Evolutionary conservation across 2,888 invertebrate genomes (phyloP), one percentile per base, ranked within the genome.

Genomic region (Tanytarsus gracilentus): DNA sequence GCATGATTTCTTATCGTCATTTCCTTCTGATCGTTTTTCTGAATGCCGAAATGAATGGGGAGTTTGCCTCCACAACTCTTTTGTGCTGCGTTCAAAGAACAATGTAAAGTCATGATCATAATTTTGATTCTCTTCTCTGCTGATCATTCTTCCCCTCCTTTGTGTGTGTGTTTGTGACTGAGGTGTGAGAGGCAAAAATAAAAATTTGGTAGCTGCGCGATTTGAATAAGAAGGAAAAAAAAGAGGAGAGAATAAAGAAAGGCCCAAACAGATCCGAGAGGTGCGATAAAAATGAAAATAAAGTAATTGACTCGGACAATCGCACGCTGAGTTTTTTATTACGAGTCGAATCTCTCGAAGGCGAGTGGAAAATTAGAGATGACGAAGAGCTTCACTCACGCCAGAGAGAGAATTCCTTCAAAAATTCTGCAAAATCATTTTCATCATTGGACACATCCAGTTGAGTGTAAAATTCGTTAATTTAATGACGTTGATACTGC

Each of bases 231-330:
- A 53, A 53, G n/a, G n/a, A n/a, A n/a, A n/a, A n/a, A n/a, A n/a
- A n/a, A n/a, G n/a, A n/a, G n/a, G n/a, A n/a, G n/a, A n/a, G n/a
- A n/a, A n/a, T n/a, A 39, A 53, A 36, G 33, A 58, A 58, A 58
- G 44, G n/a, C n/a, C 44, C 48, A 8, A 8, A 29, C 18, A 40
- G 44, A 50, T 58, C 39, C 55, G 33, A 40, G 40, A 27, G 23
- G 55, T 26, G 50, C 25, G 55, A 55, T 55, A 55, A 55, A 55
- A 27, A 55, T 40, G 30, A 55, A 58, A 58, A 58, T 48, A 29
- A 58, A 58, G 48, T 58, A 58, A 58, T 58, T 58, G 58, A 58
- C 58, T 58, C 33, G 58, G 58, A 58, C 58, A 58, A 58, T 55
- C 58, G 48, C 58, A 58, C 29, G 58, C 58, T 58, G 58, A 44